Base-by-base conservation (phyloP, 2,888 invertebrate genomes). In the Metalampra italica region DNA sequence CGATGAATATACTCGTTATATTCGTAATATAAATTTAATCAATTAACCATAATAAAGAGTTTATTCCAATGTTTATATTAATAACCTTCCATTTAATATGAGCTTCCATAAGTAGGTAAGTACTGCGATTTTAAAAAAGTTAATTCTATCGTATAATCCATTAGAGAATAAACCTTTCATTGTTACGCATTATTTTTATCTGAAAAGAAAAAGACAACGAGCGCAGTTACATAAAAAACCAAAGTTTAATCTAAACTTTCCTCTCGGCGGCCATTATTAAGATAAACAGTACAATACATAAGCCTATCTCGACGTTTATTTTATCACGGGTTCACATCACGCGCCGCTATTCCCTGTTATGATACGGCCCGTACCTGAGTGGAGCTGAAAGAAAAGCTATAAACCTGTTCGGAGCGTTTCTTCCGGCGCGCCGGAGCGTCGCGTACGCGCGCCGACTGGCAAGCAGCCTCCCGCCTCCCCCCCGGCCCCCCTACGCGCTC, bases 231-330 rank as follows among this genome's bases (percentile, higher is more conserved):
- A 64, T 61, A 69, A 75, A 77, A 76, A 71, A 61, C 68, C 67
- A 62, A 79, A 80, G 75, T 85, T 83, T 83, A 85, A 89, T 84
- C 82, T 81, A 83, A 87, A 85, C 78, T 88, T 88, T 84, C 78
- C 88, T 88, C 88, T 71, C 64, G 75, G 76, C 73, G 76, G 83
- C 89, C 86, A 88, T 89, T 89, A 89, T 89, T 83, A 89, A 89
- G 89, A 89, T 87, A 89, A 88, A 89, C 87, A 88, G 89, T 86
- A 88, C 88, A 89, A 89, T 89, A 89, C 88, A 88, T 89, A 89
- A 89, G 89, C 89, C 87, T 89, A 89, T 89, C 89, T 89, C 86
- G 89, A 88, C 89, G 78, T 86, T 88, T 88, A 89, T 88, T 89
- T 88, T 88, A 88, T 88, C 89, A 81, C 85, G 87, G 86, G 89